These are phyloP conservation scores for Tragelaphus strepsiceros DNA, from an alignment of 2,113 vertebrate species.

Conservation along the genomic window DNA sequence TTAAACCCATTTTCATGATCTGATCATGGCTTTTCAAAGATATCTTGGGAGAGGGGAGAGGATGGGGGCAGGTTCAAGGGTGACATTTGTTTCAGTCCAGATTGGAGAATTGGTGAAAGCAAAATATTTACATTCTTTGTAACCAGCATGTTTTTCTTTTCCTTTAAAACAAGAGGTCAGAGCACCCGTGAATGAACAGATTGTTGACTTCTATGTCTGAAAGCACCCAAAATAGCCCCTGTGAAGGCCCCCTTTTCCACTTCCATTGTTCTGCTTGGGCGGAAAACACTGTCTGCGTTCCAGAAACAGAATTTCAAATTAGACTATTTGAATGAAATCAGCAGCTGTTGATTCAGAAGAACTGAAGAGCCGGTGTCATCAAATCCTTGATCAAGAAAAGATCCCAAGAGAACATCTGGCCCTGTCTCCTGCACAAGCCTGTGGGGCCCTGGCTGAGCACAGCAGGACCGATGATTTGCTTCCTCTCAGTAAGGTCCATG, in stretches of 20 bases:
- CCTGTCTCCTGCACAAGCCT: background rate
- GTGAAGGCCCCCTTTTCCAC: background rate
- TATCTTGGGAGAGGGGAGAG: background rate
- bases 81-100: background rate
- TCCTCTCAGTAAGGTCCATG: background rate
- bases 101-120: background rate
- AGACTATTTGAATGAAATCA: constrained; percentile 28
- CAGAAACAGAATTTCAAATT: constrained; percentile 40
- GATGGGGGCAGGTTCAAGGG: background rate
- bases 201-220: constrained; percentile 29
- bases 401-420: constrained; percentile 4
- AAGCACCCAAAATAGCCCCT: constrained; percentile 38
- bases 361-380: background rate
- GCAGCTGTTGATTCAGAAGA: constrained; percentile 46
- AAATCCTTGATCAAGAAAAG: background rate
- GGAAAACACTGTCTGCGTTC: background rate
- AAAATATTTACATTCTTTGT: constrained; percentile 13
- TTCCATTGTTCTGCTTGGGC: constrained; percentile 23
- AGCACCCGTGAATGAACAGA: background rate
- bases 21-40: background rate
- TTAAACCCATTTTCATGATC: background rate
- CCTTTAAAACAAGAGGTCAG: constrained; percentile 32
- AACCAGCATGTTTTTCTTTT: background rate
- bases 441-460: background rate
- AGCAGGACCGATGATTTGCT: background rate